Conservation (phyloP, 2,797 vertebrate species). For the Chelon labrosus region DNA sequence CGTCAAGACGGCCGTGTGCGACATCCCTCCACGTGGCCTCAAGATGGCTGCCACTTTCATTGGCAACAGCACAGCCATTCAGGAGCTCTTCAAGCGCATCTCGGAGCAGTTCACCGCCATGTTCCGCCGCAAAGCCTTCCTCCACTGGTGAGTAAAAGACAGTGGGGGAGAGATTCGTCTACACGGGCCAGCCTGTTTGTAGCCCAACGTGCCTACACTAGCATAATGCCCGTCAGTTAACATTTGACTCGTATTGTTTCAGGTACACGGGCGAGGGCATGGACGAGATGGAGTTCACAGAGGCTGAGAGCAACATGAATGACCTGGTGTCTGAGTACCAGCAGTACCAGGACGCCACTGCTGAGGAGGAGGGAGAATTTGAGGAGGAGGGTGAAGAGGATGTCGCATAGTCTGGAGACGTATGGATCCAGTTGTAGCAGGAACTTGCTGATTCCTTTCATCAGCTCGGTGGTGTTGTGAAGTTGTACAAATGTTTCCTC, state of each 20-base stretch:
- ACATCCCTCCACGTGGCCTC: conserved; percentile 92
- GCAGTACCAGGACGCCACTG: conserved; percentile 90
- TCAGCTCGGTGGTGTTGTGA: too few relatives aligned
- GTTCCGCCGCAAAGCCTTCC: conserved; percentile 87
- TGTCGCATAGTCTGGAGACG: conserved; percentile 61
- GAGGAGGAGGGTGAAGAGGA: conserved; percentile 86
- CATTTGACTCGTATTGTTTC: background rate
- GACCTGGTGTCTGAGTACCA: conserved; percentile 92
- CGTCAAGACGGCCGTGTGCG: conserved; percentile 93
- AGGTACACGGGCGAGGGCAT: conserved; percentile 86
- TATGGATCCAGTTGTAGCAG: background rate
- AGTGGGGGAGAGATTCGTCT: too few relatives aligned
- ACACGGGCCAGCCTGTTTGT: conserved; percentile 71
- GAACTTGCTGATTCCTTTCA: too few relatives aligned
- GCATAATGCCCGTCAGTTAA: background rate
- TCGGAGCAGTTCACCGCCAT: conserved; percentile 91
- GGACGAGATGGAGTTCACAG: conserved; percentile 84
- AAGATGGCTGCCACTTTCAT: conserved; percentile 96
- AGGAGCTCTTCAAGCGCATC: conserved; percentile 96
- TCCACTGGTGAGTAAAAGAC: conserved; percentile 70
- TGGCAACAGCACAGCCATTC: conserved; percentile 96
- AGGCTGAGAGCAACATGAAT: conserved; percentile 95
- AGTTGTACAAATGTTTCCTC: too few relatives aligned
- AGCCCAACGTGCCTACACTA: background rate
- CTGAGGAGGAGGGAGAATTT: conserved; percentile 85